Evolutionary conservation across 1,140 invertebrate genomes (phyloP), one percentile per base, ranked within the genome.

Genomic region (Anastrepha ludens): DNA sequence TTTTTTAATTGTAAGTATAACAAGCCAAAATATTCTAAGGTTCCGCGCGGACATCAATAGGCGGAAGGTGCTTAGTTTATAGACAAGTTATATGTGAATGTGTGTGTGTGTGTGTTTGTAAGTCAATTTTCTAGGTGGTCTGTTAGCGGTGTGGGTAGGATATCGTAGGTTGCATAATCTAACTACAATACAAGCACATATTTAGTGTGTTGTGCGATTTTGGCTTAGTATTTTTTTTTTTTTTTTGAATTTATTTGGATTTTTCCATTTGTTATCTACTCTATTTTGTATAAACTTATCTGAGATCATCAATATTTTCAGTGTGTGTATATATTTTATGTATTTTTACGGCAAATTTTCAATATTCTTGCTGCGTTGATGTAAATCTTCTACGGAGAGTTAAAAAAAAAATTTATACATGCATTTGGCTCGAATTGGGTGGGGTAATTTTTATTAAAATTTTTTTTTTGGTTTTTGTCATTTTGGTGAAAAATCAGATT

Each of bases 101-200:
- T 67, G 20, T 39, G 64, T 65, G 65, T 29, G 5, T 55, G 5
- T 70, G 67, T 81, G 74, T 81, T 29, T 11, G n/a, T 3, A 81
- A 81, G 44, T 74, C 2, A 20, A 50, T 55, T 81, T 50, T 55
- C 74, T 50, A 81, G 74, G 74, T 81, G 74, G 74, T 81, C 20
- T 55, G 47, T 81, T 81, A 81, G 74, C 74, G 74, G 44, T 81
- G 74, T 81, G n/a, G 44, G n/a, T 50, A 55, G 74, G 74, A 81
- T 74, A 81, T 13, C 4, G 17, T 29, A 17, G 47, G n/a, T 55
- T 81, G 41, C 67, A 47, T 2, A 74, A 74, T 4, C 15, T 47
- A 74, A 15, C 13, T 62, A 62, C 67, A 41, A 55, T 11, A 55
- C 11, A 55, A 55, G 11, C 11, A 55, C 11, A 11, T 55, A 55